Percentiles rank a stretch among this genome's conserved stretches.
Evolutionary conservation across 2,888 invertebrate species (phyloP).

Genomic region (Eumacrocentrus americanus): DNA sequence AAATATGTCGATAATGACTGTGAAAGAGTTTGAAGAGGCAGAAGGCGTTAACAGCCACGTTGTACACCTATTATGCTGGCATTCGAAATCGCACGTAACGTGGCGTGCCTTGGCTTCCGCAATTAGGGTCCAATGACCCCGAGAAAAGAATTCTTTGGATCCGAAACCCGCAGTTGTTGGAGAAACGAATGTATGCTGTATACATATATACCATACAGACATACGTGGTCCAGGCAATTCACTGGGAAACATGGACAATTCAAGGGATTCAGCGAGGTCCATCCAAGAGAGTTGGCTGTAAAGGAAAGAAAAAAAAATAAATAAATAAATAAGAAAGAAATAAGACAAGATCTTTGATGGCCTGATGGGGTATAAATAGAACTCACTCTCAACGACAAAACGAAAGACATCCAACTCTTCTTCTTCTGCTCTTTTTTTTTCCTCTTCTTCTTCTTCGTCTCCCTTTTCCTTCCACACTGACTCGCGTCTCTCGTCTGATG

Average conservation of each 20-base stretch:
- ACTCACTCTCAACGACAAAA: constrained; percentile 27
- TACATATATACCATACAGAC: too few species aligned
- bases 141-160: background rate
- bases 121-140: constrained; percentile 30
- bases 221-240: constrained; percentile 12
- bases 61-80: constrained; percentile 28
- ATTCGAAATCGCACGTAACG: constrained; percentile 29
- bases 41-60: constrained; percentile 28
- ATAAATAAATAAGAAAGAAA: constrained; percentile 10
- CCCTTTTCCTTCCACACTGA: constrained; percentile 34
- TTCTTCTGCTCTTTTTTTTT: constrained; percentile 17
- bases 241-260: background rate
- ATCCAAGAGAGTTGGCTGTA: background rate
- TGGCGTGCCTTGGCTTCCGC: constrained; percentile 28
- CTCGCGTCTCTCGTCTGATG: constrained; percentile 25
- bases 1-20: background rate
- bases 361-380: constrained; percentile 33
- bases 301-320: constrained; percentile 1
- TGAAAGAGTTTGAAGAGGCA: constrained; percentile 4
- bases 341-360: constrained; percentile 27
- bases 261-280: background rate
- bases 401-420: constrained; percentile 22
- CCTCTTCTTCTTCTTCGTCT: constrained; percentile 12
- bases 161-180: background rate
- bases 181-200: too few species aligned